A percentile compares a stretch with the other conserved stretches of the same genome.
These are phyloP conservation scores for Lingula anatina DNA, from an alignment of 2,888 invertebrate genomes.

Conservation along the genomic window DNA sequence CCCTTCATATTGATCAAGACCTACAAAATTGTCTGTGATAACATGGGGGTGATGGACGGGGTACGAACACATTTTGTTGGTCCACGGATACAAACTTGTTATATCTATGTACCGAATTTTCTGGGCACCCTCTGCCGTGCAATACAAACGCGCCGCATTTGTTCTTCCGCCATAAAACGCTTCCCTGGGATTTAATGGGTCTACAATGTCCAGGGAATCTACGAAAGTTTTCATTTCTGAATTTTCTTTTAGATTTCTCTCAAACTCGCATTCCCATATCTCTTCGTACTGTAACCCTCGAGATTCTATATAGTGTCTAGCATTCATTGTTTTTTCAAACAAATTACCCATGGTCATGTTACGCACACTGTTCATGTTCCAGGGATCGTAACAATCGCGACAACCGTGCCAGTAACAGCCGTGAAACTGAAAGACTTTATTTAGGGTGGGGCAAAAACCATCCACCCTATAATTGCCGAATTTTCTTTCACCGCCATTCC, in stretches of 20 bases:
- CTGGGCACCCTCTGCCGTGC: constrained; percentile 13
- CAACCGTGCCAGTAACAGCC: too few relatives aligned
- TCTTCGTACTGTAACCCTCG: constrained; percentile 12
- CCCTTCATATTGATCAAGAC: constrained; percentile 21
- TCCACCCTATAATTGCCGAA: too few relatives aligned
- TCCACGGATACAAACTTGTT: constrained; percentile 26
- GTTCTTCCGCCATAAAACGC: constrained; percentile 30
- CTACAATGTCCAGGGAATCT: constrained; percentile 9
- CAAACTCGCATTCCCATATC: constrained; percentile 24
- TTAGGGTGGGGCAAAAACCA: too few relatives aligned
- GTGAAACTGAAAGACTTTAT: too few relatives aligned
- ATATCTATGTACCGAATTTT: constrained; percentile 24
- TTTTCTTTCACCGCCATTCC: too few relatives aligned
- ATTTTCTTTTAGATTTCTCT: constrained; percentile 10
- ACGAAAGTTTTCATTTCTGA: constrained; percentile 10
- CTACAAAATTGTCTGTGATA: constrained; percentile 19
- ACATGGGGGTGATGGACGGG: constrained; percentile 26
- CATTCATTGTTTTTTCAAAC: too few relatives aligned
- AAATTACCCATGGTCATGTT: too few relatives aligned
- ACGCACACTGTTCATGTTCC: too few relatives aligned
- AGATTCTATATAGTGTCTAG: too few relatives aligned
- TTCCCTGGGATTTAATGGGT: constrained; percentile 22
- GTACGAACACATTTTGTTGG: constrained; percentile 19
- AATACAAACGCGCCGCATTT: constrained; percentile 20
- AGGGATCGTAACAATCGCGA: too few relatives aligned